Evolutionary conservation across 1,140 invertebrate genomes (phyloP).

Genomic region (Drosophila sechellia): DNA sequence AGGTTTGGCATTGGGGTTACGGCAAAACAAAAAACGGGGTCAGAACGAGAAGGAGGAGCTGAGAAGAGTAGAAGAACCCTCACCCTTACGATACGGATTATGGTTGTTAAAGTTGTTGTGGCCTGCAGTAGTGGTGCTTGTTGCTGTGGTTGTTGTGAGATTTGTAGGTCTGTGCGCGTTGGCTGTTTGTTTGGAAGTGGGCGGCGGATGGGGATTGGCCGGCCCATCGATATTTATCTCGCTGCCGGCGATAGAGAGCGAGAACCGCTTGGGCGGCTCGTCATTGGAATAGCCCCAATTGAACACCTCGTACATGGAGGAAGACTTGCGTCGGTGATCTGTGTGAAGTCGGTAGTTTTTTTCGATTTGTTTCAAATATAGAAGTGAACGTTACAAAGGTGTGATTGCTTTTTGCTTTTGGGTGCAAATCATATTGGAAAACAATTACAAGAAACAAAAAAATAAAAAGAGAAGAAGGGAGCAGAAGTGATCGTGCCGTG

Average conservation of each 20-base stretch:
- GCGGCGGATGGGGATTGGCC: conserved; percentile 14
- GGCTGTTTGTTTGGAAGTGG: conserved; percentile 50
- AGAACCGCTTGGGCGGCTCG: conserved; percentile 83
- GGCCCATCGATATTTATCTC: conserved; percentile 84
- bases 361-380: conserved; percentile 36
- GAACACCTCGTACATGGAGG: conserved; percentile 91
- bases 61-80: conserved; percentile 58
- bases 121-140: conserved; percentile 54
- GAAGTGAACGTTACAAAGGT: conserved; percentile 50
- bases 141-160: conserved; percentile 46
- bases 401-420: conserved; percentile 27
- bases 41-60: conserved; percentile 39
- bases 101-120: conserved; percentile 66
- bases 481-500: conserved; percentile 28
- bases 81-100: conserved; percentile 83
- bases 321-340: conserved; percentile 86
- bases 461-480: neutral
- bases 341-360: conserved; percentile 44
- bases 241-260: conserved; percentile 77
- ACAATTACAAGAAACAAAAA: conserved; percentile 2
- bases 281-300: conserved; percentile 88
- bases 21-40: conserved; percentile 29
- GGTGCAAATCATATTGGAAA: conserved; percentile 44
- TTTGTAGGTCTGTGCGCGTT: conserved; percentile 61
- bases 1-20: conserved; percentile 20